Percentiles rank a stretch among this genome's conserved stretches.
Conservation (phyloP, 2,888 invertebrate species). For the Criorhina ranunculi region DNA sequence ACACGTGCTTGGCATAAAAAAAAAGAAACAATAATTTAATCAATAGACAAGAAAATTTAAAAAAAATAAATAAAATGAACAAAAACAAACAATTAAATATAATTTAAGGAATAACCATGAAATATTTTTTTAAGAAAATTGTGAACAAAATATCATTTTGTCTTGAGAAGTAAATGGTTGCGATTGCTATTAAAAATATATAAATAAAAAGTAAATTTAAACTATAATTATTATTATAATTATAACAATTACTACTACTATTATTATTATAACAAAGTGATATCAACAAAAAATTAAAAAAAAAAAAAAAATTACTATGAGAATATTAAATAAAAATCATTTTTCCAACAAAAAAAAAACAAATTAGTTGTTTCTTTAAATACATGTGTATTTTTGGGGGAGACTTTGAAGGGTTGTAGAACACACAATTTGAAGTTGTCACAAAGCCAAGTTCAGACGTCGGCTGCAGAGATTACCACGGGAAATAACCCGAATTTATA, state of each 20-base stretch:
- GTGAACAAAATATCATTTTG: slow-evolving; percentile 48
- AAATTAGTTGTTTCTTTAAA: not conserved
- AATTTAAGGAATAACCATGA: slow-evolving; percentile 29
- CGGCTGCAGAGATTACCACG: too few species aligned
- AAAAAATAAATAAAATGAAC: slow-evolving; percentile 19
- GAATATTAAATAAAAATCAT: slow-evolving; percentile 71
- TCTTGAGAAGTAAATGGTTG: slow-evolving; percentile 47
- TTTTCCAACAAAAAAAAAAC: slow-evolving; percentile 67
- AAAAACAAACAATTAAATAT: slow-evolving; percentile 25
- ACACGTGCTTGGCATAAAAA: slow-evolving; percentile 70
- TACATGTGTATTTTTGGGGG: not conserved
- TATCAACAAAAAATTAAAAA: slow-evolving; percentile 70
- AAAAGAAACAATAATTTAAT: slow-evolving; percentile 26
- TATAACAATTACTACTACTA: slow-evolving; percentile 67
- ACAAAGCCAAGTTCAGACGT: too few species aligned
- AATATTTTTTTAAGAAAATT: slow-evolving; percentile 58
- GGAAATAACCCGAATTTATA: too few species aligned
- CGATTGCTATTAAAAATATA: slow-evolving; percentile 59
- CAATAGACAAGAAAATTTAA: not conserved
- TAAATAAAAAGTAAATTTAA: slow-evolving; percentile 33
- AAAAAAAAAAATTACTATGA: slow-evolving; percentile 54
- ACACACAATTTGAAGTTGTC: too few species aligned
- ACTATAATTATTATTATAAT: slow-evolving; percentile 53
- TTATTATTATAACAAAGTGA: slow-evolving; percentile 76
- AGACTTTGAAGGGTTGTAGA: too few species aligned